Percentiles rank a stretch among this genome's conserved stretches.
phyloP scores from a whole-genome alignment of 1,140 invertebrate species.

The Cyrtorhinus lividipennis region DNA sequence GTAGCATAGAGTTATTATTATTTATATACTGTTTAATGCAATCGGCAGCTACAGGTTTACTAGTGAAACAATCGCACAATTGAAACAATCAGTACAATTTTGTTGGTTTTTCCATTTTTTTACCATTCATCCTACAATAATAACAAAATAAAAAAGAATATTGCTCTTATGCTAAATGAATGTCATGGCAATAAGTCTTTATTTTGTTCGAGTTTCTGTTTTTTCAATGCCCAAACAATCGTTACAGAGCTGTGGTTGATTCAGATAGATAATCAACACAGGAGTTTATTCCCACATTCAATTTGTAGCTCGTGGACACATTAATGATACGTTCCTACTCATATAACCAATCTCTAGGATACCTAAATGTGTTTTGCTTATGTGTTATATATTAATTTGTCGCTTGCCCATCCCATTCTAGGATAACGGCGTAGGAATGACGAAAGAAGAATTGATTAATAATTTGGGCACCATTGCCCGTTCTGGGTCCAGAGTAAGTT shows the following conservation, averaged over 20 bases:
- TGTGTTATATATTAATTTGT: too few relatives aligned
- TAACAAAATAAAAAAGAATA: background rate
- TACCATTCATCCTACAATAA: background rate
- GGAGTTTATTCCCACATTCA: too few relatives aligned
- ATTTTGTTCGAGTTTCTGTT: background rate
- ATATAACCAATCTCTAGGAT: too few relatives aligned
- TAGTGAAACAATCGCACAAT: conserved; percentile 7
- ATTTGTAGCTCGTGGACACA: too few relatives aligned
- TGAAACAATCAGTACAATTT: background rate
- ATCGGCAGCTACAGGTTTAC: too few relatives aligned
- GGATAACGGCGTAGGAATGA: conserved; percentile 92
- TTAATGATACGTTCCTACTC: too few relatives aligned
- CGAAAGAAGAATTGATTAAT: conserved; percentile 72
- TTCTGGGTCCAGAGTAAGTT: conserved; percentile 77
- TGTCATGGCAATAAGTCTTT: background rate
- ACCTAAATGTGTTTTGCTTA: too few relatives aligned
- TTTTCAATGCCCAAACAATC: background rate
- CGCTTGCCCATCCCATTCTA: conserved; percentile 30
- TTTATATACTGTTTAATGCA: conserved; percentile 5
- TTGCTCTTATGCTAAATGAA: background rate
- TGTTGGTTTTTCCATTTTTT: background rate
- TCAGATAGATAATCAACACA: too few relatives aligned
- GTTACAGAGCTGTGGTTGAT: too few relatives aligned
- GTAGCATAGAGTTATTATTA: too few relatives aligned
- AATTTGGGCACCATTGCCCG: conserved; percentile 91